phyloP scores from a whole-genome alignment of 30 jellyfish, hydroid and myxozoan species.

The Turritopsis rubra region DNA sequence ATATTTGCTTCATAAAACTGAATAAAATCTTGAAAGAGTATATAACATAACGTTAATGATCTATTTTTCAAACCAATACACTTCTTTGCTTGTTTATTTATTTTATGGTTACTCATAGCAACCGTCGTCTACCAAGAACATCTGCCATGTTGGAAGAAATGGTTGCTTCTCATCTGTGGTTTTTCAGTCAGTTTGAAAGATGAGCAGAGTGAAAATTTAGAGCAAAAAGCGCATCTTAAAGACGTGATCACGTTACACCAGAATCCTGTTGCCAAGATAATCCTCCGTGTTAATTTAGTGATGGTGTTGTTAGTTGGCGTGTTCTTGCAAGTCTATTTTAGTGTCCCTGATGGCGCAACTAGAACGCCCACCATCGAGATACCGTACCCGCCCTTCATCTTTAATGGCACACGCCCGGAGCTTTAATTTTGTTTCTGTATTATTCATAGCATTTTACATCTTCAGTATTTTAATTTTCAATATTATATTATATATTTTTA shows the following conservation, averaged over 20 bases:
- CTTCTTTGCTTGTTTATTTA: too few species aligned
- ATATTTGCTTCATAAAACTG: too few species aligned
- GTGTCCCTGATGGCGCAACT: conserved; percentile 97
- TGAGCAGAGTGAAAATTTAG: conserved; percentile 55
- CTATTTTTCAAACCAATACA: too few species aligned
- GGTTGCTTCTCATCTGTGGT: conserved; percentile 70
- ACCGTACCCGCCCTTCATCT: conserved; percentile 25
- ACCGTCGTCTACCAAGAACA: conserved; percentile 13
- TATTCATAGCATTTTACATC: too few species aligned
- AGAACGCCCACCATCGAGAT: conserved; percentile 78
- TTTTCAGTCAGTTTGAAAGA: conserved; percentile 54
- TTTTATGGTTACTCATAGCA: too few species aligned
- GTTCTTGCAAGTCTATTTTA: conserved; percentile 58
- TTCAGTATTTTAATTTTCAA: too few species aligned
- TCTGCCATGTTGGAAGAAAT: conserved; percentile 59
- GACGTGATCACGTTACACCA: conserved; percentile 78
- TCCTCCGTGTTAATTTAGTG: conserved; percentile 43
- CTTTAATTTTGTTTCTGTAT: neutral
- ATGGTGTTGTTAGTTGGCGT: conserved; percentile 58
- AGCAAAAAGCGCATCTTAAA: conserved; percentile 70
- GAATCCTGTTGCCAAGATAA: conserved; percentile 49
- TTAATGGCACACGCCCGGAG: conserved; percentile 18
- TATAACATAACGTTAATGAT: too few species aligned
- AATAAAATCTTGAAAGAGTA: too few species aligned
- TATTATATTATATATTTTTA: too few species aligned